These are phyloP conservation scores for Orthonevra nobilis DNA, from an alignment of 2,888 invertebrate genomes.

Conservation along the genomic window DNA sequence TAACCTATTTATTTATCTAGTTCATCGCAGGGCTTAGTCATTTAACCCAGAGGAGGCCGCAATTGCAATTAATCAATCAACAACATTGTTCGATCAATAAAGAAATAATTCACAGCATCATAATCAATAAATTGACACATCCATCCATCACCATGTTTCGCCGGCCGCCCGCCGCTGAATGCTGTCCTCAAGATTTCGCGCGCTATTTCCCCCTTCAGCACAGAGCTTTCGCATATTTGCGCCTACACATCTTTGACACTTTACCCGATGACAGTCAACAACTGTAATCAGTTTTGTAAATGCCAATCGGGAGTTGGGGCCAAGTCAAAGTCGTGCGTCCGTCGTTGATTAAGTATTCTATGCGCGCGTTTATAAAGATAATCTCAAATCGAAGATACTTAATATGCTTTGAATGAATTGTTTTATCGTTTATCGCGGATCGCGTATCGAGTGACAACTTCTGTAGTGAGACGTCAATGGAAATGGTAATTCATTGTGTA, in stretches of 20 bases:
- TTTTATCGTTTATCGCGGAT: background rate
- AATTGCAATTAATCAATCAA: slow-evolving; percentile 65
- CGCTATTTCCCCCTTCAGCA: background rate
- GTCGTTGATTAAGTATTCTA: slow-evolving; percentile 37
- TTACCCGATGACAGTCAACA: slow-evolving; percentile 11
- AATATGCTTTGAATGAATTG: slow-evolving; percentile 11
- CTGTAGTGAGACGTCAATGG: slow-evolving; percentile 10
- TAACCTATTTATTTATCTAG: slow-evolving; percentile 10
- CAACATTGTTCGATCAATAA: slow-evolving; percentile 48
- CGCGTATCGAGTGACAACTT: too few relatives aligned
- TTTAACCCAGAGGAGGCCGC: slow-evolving; percentile 27
- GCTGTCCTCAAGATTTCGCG: slow-evolving; percentile 10
- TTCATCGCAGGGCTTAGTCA: slow-evolving; percentile 33
- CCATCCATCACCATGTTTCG: slow-evolving; percentile 17
- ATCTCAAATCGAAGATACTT: slow-evolving; percentile 40
- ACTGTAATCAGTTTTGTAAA: slow-evolving; percentile 15
- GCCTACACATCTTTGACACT: background rate
- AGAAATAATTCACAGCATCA: slow-evolving; percentile 31
- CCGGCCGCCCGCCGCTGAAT: too few relatives aligned
- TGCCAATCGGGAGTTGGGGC: slow-evolving; percentile 2
- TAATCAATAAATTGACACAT: slow-evolving; percentile 42
- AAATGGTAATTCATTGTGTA: slow-evolving; percentile 1
- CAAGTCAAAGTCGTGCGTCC: too few relatives aligned
- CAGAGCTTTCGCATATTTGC: too few relatives aligned
- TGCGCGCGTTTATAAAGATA: slow-evolving; percentile 10